phyloP scores from a whole-genome alignment of 2,113 vertebrate genomes.

The Chamaetylas fuelleborni region DNA sequence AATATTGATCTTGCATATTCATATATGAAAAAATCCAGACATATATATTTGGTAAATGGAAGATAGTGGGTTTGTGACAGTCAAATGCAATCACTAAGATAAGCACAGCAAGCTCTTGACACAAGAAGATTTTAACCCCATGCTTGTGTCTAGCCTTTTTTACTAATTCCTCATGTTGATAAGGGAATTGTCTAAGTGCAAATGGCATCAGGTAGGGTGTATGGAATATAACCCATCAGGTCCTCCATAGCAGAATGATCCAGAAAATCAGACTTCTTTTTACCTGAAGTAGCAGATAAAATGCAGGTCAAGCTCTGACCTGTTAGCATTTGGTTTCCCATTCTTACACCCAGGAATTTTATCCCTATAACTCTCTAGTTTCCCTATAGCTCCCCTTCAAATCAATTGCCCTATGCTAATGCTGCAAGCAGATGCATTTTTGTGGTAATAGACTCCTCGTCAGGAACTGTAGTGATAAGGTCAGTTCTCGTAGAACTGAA shows the following conservation, averaged over 20 bases:
- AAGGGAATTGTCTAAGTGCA: background rate
- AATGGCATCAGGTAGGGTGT: background rate
- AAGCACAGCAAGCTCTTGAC: background rate
- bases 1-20: background rate
- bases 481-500: background rate
- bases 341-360: background rate
- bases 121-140: background rate
- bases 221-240: background rate
- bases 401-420: background rate
- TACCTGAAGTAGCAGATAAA: background rate
- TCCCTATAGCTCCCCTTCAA: background rate
- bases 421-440: background rate
- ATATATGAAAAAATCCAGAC: background rate
- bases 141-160: background rate
- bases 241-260: background rate
- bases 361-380: background rate
- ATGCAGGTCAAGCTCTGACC: background rate
- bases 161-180: background rate
- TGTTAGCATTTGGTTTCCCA: background rate
- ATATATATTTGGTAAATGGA: background rate
- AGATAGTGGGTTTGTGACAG: background rate
- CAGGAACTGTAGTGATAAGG: background rate
- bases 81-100: background rate
- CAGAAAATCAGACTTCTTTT: background rate
- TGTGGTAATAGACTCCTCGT: background rate